Evolutionary conservation across 2,888 invertebrate species (phyloP), one percentile per base, ranked within the genome.

Genomic region (Parelbella ahira): DNA sequence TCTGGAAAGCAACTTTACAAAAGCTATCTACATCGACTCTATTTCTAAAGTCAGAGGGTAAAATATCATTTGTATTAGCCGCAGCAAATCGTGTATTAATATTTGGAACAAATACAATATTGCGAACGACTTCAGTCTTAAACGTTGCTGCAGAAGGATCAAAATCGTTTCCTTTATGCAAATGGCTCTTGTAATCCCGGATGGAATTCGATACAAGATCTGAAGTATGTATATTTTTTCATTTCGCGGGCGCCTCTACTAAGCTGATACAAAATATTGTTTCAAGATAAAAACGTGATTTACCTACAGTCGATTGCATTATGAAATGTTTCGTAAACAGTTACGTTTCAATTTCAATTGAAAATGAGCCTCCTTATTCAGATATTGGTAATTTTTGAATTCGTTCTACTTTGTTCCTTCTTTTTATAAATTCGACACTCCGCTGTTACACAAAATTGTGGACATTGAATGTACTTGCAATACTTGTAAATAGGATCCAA

Each of bases 281-380:
- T 73, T 70, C 68, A 67, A 67, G 70, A 72, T 72, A 69, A 72
- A 64, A 69, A 74, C 63, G 69, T 71, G 72, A 76, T 71, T 80
- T 62, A 56, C 51, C 50, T 67, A 60, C 70, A 62, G 57, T 55
- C 69, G 72, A 73, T 71, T 76, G 66, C 58, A 56, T 64, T 58
- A 60, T 58, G 57, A 66, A 68, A 68, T 64, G 60, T 58, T 60
- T 58, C 51, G 58, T 50, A 50, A 66, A 53, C 55, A 52, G 55
- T 61, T 56, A 49, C 39, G 19, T 6, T 29, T 43, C 24, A 19
- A 29, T 34, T 34, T 42, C 34, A 34, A 42, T 34, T 34, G 34
- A 4, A 42, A 34, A 28, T 11, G 28, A 21, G 21, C 10, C 3
- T 36, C 1, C 10, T 13, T 33, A 20, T 7, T 9, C 4, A 18